These are phyloP conservation scores for Leucopsar rothschildi DNA, from an alignment of 2,113 vertebrate species.

Conservation along the genomic window DNA sequence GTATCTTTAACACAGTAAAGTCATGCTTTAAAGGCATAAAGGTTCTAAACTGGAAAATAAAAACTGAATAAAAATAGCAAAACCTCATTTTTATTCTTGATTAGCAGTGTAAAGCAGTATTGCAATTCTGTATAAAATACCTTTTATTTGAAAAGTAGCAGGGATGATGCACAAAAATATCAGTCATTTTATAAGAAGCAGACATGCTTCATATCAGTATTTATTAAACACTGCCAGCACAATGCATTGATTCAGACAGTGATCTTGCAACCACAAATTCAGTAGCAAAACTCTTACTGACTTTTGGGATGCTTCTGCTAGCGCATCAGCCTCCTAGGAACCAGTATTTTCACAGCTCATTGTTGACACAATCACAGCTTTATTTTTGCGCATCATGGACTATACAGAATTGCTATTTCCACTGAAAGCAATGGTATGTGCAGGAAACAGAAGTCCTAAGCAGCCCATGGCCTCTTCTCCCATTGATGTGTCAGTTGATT, in stretches of 20 bases:
- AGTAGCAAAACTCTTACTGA: neutral
- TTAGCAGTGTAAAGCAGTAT: slow-evolving; percentile 3
- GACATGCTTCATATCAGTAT: neutral
- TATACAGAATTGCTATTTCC: slow-evolving; percentile 59
- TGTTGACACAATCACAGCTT: neutral
- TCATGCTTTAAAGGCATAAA: slow-evolving; percentile 9
- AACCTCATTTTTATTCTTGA: slow-evolving; percentile 60
- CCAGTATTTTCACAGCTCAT: neutral
- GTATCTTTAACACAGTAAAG: slow-evolving; percentile 56
- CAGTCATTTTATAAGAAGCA: neutral
- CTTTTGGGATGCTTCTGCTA: neutral
- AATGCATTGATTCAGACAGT: neutral
- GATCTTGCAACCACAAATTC: neutral
- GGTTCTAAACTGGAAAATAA: neutral
- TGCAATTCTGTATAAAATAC: slow-evolving; percentile 55
- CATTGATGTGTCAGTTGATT: neutral
- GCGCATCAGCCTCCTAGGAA: neutral
- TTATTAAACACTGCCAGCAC: neutral
- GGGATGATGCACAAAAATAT: neutral
- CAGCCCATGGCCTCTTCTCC: neutral
- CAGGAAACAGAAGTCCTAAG: neutral
- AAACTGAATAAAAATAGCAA: slow-evolving; percentile 67
- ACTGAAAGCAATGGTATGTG: neutral
- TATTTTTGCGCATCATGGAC: slow-evolving; percentile 23
- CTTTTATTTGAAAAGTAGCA: slow-evolving; percentile 2